Percentiles rank a stretch among this genome's conserved stretches.
These are phyloP conservation scores for Arctocebus calabarensis DNA, from an alignment of 2,797 vertebrate species.

Conservation along the genomic window DNA sequence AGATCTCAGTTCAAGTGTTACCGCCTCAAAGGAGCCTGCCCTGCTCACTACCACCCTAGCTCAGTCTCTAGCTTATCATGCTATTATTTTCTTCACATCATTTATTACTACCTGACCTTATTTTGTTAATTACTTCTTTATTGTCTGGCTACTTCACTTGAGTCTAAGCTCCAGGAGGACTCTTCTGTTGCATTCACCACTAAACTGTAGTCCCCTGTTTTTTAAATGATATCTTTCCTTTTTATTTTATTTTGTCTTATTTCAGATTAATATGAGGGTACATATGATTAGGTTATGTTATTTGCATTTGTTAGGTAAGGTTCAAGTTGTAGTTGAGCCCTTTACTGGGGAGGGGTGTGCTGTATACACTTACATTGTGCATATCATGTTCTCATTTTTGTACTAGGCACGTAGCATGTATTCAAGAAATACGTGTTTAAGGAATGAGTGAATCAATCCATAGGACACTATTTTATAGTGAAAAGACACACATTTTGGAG, in stretches of 20 bases:
- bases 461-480: neutral
- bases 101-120: neutral
- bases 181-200: neutral
- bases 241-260: no score
- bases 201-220: neutral
- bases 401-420: neutral
- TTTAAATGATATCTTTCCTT: no score
- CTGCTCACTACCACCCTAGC: neutral
- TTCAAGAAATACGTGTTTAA: neutral
- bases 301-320: no score
- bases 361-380: no score
- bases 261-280: no score
- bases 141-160: neutral
- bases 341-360: no score
- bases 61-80: neutral
- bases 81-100: neutral
- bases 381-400: neutral
- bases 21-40: neutral
- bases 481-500: neutral
- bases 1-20: neutral
- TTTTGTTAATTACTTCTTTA: neutral
- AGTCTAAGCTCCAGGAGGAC: neutral
- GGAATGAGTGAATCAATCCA: neutral
- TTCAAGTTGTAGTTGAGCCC: no score
- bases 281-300: no score